Base-by-base conservation (phyloP, 1,140 invertebrate species). In the Drosophila suzukii region DNA sequence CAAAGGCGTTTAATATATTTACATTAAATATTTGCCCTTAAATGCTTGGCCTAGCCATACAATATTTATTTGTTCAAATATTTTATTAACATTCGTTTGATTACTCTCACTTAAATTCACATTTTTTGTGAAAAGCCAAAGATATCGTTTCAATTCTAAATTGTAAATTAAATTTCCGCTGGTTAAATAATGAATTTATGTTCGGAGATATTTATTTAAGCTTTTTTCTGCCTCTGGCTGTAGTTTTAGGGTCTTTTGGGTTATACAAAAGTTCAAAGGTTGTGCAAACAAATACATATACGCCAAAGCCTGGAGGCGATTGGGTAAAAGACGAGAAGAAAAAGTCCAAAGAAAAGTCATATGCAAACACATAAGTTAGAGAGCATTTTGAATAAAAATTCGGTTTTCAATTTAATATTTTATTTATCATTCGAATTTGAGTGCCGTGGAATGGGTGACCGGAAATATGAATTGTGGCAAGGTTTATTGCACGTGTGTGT, bases 171-270 rank as follows among this genome's bases (percentile, higher is more conserved):
- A 57, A 57, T 72, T 68, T 36, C 10, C 5, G 36, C 24, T 30
- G 20, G 43, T 58, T 71, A 58, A 71, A 68, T 71, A 71, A 71
- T 49, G n/a, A 56, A 57, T 53, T 57, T 57, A 72, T 72, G 50
- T 51, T 53, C 46, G 13, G 2, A 36, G 38, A 68, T 76, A 58
- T 81, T 81, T 72, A 76, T 61, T 76, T 81, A 60, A 17, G 60
- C 65, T 61, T 70, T 81, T 81, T 55, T 57, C 43, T 13, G 46
- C 47, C 68, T 24, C 30, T 8, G 63, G 79, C 62, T 82, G 79
- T 82, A 78, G 79, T 82, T 78, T 78, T 82, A 78, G 80, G 79
- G 53, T 71, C 30, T 62, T 72, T 72, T 32, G 54, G 53, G 51
- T 15, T 50, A 44, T 36, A 55, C 47, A 65, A 68, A 62, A 75